phyloP scores from a whole-genome alignment of 53 echinoderm and acorn worm genomes.

The Astropecten irregularis region DNA sequence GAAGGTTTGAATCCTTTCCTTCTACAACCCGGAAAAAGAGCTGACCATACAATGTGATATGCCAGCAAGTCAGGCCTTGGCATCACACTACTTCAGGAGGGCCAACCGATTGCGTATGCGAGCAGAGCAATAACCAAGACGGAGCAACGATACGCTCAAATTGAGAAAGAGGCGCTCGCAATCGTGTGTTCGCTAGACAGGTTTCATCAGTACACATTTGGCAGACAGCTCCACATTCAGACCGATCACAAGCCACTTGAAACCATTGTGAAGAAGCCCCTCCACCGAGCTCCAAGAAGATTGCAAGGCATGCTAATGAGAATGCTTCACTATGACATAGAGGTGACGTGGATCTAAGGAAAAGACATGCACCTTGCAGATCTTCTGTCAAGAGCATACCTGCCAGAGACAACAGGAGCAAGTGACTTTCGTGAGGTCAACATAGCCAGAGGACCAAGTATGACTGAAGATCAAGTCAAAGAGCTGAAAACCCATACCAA shows the following conservation, averaged over 20 bases:
- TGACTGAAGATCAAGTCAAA: constrained; percentile 2
- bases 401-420: constrained; percentile 8
- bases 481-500: background rate
- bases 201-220: constrained; percentile 70
- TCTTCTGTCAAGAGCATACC: constrained; percentile 57
- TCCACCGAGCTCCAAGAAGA: constrained; percentile 53
- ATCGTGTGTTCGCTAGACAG: constrained; percentile 55
- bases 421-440: constrained; percentile 51
- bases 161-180: constrained; percentile 62
- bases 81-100: too few species aligned
- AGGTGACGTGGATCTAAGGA: constrained; percentile 45
- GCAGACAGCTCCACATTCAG: constrained; percentile 41
- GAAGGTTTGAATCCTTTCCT: constrained; percentile 48
- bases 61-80: constrained; percentile 59
- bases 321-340: constrained; percentile 50
- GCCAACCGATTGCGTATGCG: too few species aligned
- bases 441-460: background rate
- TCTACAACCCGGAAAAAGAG: constrained; percentile 60
- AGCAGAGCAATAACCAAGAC: too few species aligned
- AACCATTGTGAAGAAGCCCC: constrained; percentile 65
- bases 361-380: constrained; percentile 61
- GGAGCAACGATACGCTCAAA: too few species aligned
- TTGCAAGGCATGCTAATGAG: constrained; percentile 71
- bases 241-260: constrained; percentile 67
- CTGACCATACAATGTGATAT: constrained; percentile 60